Conservation (phyloP, 2,888 invertebrate species). For the Itoplectis maculator region DNA sequence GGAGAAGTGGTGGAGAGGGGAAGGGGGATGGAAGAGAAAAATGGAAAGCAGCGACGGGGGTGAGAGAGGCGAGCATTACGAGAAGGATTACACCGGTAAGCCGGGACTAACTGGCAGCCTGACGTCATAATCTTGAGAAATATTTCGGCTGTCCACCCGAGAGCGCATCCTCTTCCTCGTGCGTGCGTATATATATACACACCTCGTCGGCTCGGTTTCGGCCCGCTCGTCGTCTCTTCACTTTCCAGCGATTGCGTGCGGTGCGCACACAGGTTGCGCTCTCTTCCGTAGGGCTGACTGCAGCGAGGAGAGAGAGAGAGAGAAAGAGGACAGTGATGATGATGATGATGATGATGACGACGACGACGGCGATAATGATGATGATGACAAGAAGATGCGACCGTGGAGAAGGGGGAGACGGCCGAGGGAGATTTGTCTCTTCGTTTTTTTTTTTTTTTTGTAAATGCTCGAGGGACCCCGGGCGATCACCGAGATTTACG, state of each 20-base stretch:
- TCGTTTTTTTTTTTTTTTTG: constrained; percentile 31
- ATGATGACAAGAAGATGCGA: constrained; percentile 60
- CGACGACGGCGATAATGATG: constrained; percentile 32
- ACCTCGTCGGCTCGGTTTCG: constrained; percentile 58
- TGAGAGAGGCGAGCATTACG: constrained; percentile 76
- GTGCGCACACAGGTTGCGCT: too few species aligned
- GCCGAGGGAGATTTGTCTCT: too few species aligned
- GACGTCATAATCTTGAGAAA: constrained; percentile 84
- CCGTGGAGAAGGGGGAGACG: constrained; percentile 16
- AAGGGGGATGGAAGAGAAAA: constrained; percentile 43
- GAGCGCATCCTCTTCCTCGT: constrained; percentile 69
- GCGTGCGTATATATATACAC: too few species aligned
- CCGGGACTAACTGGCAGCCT: constrained; percentile 82
- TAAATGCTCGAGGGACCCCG: constrained; percentile 71
- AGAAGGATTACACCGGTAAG: constrained; percentile 84
- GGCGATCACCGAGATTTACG: constrained; percentile 84
- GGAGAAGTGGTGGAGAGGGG: too few species aligned
- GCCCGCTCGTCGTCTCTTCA: constrained; percentile 53
- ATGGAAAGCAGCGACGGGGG: constrained; percentile 39
- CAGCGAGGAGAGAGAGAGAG: constrained; percentile 29
- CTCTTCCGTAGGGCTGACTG: constrained; percentile 37
- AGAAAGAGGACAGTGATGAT: constrained; percentile 15
- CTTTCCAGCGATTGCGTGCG: constrained; percentile 57
- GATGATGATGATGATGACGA: constrained; percentile 50
- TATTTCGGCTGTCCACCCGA: constrained; percentile 78